Evolutionary conservation across 2,113 vertebrate genomes (phyloP).

Genomic region (Scophthalmus maximus): DNA sequence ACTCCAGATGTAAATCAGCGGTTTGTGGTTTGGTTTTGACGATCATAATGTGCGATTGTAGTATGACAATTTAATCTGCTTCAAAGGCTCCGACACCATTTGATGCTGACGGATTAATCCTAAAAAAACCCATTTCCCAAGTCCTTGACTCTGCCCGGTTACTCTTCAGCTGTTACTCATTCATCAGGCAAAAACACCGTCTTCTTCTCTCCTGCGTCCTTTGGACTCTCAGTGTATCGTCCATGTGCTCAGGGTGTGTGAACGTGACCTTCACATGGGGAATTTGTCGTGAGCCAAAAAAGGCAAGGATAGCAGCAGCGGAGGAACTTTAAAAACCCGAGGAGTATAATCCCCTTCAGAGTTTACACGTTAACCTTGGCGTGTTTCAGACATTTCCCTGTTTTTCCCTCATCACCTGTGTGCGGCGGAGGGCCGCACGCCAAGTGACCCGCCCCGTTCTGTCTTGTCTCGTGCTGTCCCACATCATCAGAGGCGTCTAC

Average conservation of each 20-base stretch:
- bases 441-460: neutral
- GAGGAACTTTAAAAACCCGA: neutral
- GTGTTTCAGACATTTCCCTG: conserved; percentile 2
- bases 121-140: conserved; percentile 4
- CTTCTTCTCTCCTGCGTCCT: neutral
- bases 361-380: conserved; percentile 73
- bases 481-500: conserved; percentile 46
- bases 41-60: no score
- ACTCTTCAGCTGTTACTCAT: conserved; percentile 23
- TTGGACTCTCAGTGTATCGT: neutral
- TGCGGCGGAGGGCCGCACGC: neutral
- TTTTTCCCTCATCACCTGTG: conserved; percentile 27
- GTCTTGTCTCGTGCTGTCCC: neutral
- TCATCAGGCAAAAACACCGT: neutral
- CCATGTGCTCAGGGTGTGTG: neutral
- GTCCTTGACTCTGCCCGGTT: neutral
- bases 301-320: neutral
- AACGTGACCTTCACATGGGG: conserved; percentile 28
- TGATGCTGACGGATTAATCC: no score
- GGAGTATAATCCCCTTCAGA: neutral
- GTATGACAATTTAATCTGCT: neutral
- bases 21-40: no score
- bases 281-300: conserved; percentile 20
- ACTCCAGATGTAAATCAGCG: no score
- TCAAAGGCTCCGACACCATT: no score